phyloP scores from a whole-genome alignment of 30 jellyfish, hydroid and myxozoan genomes.

The Hydractinia symbiolongicarpus region DNA sequence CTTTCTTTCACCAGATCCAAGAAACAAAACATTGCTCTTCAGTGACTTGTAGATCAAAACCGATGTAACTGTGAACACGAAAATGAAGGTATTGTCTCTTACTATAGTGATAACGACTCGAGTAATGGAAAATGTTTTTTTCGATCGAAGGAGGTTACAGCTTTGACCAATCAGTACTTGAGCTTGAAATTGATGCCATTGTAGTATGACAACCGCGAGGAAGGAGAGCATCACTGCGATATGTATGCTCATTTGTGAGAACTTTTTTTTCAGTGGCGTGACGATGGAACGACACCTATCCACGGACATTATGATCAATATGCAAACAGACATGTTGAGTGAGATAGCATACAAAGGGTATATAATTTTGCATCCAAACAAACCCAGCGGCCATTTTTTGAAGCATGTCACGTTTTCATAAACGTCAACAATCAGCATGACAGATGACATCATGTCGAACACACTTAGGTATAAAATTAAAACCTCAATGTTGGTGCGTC shows the following conservation, averaged over 20 bases:
- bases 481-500: constrained; percentile 28
- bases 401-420: constrained; percentile 32
- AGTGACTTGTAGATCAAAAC: constrained; percentile 9
- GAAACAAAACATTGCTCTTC: constrained; percentile 6
- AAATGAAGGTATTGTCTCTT: constrained; percentile 23
- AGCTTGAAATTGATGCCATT: constrained; percentile 29
- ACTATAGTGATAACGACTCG: constrained; percentile 8
- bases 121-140: constrained; percentile 8
- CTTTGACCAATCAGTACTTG: background rate
- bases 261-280: constrained; percentile 29
- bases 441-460: constrained; percentile 37
- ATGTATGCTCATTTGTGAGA: constrained; percentile 23
- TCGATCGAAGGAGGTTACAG: background rate
- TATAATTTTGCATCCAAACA: constrained; percentile 35
- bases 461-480: constrained; percentile 20
- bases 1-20: constrained; percentile 4
- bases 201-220: constrained; percentile 1
- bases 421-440: constrained; percentile 34
- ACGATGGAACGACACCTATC: constrained; percentile 43
- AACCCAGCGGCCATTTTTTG: constrained; percentile 32
- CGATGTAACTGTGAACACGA: constrained; percentile 27
- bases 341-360: constrained; percentile 30
- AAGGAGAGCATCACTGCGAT: constrained; percentile 33
- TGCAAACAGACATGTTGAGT: constrained; percentile 36
- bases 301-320: constrained; percentile 32